These are phyloP conservation scores for Leucoraja ocellata DNA, from an alignment of 2,797 vertebrate genomes.

Conservation along the genomic window DNA sequence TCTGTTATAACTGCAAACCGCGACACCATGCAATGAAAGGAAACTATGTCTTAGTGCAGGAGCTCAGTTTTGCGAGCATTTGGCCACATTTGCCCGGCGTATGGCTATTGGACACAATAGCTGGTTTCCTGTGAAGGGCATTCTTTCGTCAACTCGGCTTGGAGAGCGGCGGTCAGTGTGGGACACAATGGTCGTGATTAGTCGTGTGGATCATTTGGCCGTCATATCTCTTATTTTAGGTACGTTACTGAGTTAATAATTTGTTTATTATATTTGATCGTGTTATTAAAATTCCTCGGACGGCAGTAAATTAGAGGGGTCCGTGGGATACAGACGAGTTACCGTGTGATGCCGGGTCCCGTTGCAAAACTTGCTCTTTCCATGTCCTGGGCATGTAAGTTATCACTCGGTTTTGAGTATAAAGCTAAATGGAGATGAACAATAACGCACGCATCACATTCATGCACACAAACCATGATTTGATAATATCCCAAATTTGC, in stretches of 20 bases:
- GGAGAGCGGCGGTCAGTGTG: neutral
- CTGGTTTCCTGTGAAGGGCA: neutral
- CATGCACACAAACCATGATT: too few relatives aligned
- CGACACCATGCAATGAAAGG: too few relatives aligned
- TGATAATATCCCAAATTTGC: too few relatives aligned
- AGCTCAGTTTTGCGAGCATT: neutral
- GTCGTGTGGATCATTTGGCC: neutral
- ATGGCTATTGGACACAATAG: neutral
- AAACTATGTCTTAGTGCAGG: neutral
- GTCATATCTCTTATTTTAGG: neutral
- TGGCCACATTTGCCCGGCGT: neutral
- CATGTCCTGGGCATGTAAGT: too few relatives aligned
- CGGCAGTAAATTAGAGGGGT: neutral
- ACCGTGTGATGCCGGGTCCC: neutral
- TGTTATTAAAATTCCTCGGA: neutral
- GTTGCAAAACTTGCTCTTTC: too few relatives aligned
- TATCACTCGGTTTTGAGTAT: too few relatives aligned
- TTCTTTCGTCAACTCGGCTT: neutral
- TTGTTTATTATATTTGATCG: neutral
- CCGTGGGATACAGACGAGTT: neutral
- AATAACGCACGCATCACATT: too few relatives aligned
- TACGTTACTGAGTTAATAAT: neutral
- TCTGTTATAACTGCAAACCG: too few relatives aligned
- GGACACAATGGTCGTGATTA: neutral
- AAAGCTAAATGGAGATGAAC: too few relatives aligned